These are phyloP conservation scores for Astyanax mexicanus DNA, from an alignment of 2,797 vertebrate genomes.

Conservation along the genomic window DNA sequence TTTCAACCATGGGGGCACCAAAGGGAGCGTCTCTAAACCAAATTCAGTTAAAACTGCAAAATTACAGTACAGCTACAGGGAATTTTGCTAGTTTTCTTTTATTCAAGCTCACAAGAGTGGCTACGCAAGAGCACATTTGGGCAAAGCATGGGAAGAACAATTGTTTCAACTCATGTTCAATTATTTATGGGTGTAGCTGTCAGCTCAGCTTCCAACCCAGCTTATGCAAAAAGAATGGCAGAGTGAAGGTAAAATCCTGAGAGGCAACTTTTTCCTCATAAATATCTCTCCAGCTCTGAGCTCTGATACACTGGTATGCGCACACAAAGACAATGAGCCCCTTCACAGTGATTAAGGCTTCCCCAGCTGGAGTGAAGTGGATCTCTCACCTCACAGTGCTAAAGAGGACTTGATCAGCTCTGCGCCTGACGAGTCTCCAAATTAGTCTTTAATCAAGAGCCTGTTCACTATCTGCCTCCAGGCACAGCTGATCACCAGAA, in stretches of 20 bases:
- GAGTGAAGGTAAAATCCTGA: neutral
- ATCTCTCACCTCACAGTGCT: slow-evolving; percentile 20
- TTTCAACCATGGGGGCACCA: no score
- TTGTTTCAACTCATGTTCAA: neutral
- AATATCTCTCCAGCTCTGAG: slow-evolving; percentile 21
- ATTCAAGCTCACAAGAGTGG: neutral
- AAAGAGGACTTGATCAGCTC: slow-evolving; percentile 47
- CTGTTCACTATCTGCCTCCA: slow-evolving; percentile 31
- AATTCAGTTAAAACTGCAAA: no score
- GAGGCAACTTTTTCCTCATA: neutral
- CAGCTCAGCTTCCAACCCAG: neutral
- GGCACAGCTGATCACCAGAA: slow-evolving; percentile 24
- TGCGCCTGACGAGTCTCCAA: slow-evolving; percentile 42
- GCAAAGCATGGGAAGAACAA: neutral
- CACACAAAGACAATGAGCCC: slow-evolving; percentile 22
- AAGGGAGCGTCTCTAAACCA: no score
- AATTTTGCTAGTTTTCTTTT: no score
- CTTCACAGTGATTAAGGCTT: slow-evolving; percentile 36
- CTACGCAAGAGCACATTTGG: neutral
- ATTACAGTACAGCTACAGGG: no score
- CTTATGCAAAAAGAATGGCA: neutral
- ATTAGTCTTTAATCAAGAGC: slow-evolving; percentile 55
- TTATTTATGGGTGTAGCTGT: slow-evolving; percentile 1
- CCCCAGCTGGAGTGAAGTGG: slow-evolving; percentile 40
- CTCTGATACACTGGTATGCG: slow-evolving; percentile 27